Conservation (phyloP, 2,113 vertebrate species). For the Osmerus eperlanus region DNA sequence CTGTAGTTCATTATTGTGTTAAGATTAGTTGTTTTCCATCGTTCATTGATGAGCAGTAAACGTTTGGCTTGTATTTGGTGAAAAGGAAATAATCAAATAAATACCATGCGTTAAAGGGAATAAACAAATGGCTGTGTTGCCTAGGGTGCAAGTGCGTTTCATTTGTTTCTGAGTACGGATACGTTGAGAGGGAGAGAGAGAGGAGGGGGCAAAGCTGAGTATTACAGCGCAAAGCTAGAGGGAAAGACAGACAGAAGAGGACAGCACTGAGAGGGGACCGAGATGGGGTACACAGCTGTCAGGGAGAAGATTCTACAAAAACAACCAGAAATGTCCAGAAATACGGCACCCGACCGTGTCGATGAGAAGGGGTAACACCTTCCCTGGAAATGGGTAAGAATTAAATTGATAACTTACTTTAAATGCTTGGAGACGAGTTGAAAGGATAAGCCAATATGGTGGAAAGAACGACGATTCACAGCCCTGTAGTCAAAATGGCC, state of each 20-base stretch:
- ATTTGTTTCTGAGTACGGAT: slow-evolving; percentile 67
- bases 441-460: slow-evolving; percentile 71
- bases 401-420: slow-evolving; percentile 23
- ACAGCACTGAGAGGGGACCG: slow-evolving; percentile 21
- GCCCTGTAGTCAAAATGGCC: slow-evolving; percentile 76
- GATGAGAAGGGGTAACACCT: slow-evolving; percentile 46
- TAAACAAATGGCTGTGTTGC: slow-evolving; percentile 29
- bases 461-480: slow-evolving; percentile 66
- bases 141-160: slow-evolving; percentile 49
- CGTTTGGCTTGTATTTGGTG: too few relatives aligned
- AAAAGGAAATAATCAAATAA: too few relatives aligned
- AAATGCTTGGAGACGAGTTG: slow-evolving; percentile 34
- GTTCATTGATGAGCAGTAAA: too few relatives aligned
- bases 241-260: slow-evolving; percentile 54
- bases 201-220: slow-evolving; percentile 71
- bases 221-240: slow-evolving; percentile 61
- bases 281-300: slow-evolving; percentile 2
- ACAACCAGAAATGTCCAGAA: slow-evolving; percentile 38
- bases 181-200: slow-evolving; percentile 61
- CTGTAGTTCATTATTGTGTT: too few relatives aligned
- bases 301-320: slow-evolving; percentile 30
- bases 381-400: slow-evolving; percentile 66
- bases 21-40: too few relatives aligned
- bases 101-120: too few relatives aligned
- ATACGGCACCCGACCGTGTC: slow-evolving; percentile 7